Evolutionary conservation across 1,140 invertebrate genomes (phyloP), one percentile per base, ranked within the genome.

Genomic region (Macrocentrus cingulum): DNA sequence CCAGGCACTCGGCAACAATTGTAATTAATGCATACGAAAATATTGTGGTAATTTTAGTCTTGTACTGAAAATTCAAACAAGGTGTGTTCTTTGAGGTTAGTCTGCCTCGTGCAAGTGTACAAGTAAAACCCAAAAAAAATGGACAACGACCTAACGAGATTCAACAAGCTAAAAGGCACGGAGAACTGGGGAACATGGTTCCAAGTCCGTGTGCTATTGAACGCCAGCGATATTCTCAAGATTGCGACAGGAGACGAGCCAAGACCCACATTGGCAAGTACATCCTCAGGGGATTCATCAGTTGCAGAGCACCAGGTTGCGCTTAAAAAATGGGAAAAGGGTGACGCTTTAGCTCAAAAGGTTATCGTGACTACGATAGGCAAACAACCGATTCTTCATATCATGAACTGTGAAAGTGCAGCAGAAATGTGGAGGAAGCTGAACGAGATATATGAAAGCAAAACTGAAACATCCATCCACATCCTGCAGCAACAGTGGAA

Each of bases 341-440:
- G 56, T 16, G 67, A 66, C 59, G 49, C 54, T 4, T 56, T 60
- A 49, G 61, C 61, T 7, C 62, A 65, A 59, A 64, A 59, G 41
- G 37, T 69, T 7, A 60, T 66, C 15, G 62, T 66, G 0, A 63
- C 65, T 8, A 62, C 55, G 5, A 45, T 72, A 7, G 62, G 66
- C 41, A 23, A 62, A 44, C 46, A 61, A 16, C 53, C 62, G 4
- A 41, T 70, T 19, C 54, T 60, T 7, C 66, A 72, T 45, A 63
- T 74, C 9, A 56, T 71, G 15, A 67, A 60, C 34, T 72, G 70
- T 56, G 52, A 64, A 50, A 59, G 48, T 29, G 62, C 74, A 20
- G 54, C 62, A 18, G 67, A 66, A n/a, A 73, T 76, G 64, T 76
- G 67, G 62, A 36, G 60, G 0, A 74, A 72, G 55, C 41, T 76